Base-by-base conservation (phyloP, 2,797 vertebrate species). In the Remorina albescens region DNA sequence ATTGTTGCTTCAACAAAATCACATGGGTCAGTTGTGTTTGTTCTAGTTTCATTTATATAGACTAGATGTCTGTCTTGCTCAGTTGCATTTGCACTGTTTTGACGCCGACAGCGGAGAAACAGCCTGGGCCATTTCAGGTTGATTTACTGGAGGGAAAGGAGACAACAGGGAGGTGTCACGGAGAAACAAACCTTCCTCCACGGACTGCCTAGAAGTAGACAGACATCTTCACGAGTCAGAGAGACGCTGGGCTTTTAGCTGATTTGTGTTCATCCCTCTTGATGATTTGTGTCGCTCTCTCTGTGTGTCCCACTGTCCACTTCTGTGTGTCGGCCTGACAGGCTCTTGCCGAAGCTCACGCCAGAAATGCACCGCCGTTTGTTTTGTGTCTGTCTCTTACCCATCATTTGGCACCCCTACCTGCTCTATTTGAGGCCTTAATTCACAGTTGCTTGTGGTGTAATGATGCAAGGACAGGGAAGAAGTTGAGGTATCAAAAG, bases 11-110 rank as follows among this genome's bases (percentile, higher is more conserved):
- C 19, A 23, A 66, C 57, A 68, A 42, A 71, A 39, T 72, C 78
- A 63, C 49, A 32, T 37, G 34, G 67, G 76, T 87, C 86, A 76
- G 63, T 50, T 63, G 15, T 83, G 83, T 90, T 86, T 89, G 76
- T 82, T 71, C 44, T 72, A 60, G 69, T 72, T 82, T 74, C 79
- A 55, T 70, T 85, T 84, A 82, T 79, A 84, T 80, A 84, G 80
- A 92, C 90, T 91, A 86, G 56, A 67, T 90, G 82, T 79, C 83
- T 73, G 44, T 62, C 71, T 32, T 62, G 79, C 74, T 82, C 74
- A 2, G 67, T 79, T 72, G 74, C 61, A 74, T 86, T 74, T 80
- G 63, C 79, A 50, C 28, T 64, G 54, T 76, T 87, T 75, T 71
- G 72, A 82, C 64, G 7, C 59, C 1, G 13, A 78, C 62, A 71